Percentiles rank a stretch among this genome's conserved stretches.
Evolutionary conservation across 2,888 invertebrate genomes (phyloP).

Genomic region (Leptopilina syphax): DNA sequence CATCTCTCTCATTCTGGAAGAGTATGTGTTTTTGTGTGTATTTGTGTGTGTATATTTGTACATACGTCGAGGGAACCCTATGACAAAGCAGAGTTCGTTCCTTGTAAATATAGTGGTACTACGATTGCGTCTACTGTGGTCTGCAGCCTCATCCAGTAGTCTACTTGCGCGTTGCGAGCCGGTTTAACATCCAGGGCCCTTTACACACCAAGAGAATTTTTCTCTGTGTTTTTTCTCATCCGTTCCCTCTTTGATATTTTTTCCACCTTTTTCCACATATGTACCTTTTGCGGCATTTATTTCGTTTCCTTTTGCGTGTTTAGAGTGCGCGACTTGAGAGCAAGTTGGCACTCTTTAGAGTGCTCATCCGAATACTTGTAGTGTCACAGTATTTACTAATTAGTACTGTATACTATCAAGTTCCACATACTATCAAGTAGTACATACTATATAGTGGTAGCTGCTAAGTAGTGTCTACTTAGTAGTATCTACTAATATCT

Average conservation of each 20-base stretch:
- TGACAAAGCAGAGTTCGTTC: constrained; percentile 47
- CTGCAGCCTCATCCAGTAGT: constrained; percentile 48
- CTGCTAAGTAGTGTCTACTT: too few species aligned
- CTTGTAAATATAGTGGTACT: constrained; percentile 32
- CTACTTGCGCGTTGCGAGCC: constrained; percentile 50
- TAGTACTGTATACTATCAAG: too few species aligned
- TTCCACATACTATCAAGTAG: too few species aligned
- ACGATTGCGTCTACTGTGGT: constrained; percentile 50
- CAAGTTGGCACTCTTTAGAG: too few species aligned
- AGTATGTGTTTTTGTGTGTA: constrained; percentile 28
- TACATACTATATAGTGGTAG: too few species aligned
- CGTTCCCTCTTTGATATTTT: not conserved
- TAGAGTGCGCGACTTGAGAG: too few species aligned
- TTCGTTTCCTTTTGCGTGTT: not conserved
- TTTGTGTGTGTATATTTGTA: constrained; percentile 43
- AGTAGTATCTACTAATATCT: too few species aligned
- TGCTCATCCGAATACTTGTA: too few species aligned
- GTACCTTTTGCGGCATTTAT: not conserved
- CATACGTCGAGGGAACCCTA: constrained; percentile 52
- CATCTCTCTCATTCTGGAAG: too few species aligned
- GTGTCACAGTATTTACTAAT: too few species aligned
- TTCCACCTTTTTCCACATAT: not conserved
- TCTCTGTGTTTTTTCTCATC: constrained; percentile 27
- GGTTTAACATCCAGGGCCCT: constrained; percentile 43
- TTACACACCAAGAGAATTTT: constrained; percentile 18